Base-by-base conservation (phyloP, 2,797 vertebrate genomes). In the Micropoecilia bifurca region DNA sequence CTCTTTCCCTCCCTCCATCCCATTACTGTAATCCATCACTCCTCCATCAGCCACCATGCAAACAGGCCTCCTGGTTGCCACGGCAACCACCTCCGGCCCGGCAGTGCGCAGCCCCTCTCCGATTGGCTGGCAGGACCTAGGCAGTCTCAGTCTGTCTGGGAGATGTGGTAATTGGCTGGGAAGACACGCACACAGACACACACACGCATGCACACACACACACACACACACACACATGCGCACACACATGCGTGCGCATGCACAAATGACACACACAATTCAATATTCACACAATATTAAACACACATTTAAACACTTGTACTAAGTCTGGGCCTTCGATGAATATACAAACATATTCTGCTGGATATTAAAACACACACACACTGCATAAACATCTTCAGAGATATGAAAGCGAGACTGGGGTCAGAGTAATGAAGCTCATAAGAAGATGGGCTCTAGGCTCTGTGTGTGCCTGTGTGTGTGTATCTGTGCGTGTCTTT, bases 21-120 rank as follows among this genome's bases (percentile, higher is more conserved):
- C 95, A 96, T 96, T 96, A 96, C 95, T 94, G 95, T 96, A 96
- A 96, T 96, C 96, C 95, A 96, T 96, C 96, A 96, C 95, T 93
- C 93, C 93, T 92, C 95, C 95, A 96, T 96, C 96, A 95, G 91
- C 94, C 93, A 92, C 94, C 94, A 96, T 96, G 94, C 95, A 95
- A 96, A 95, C 95, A 96, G 95, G 91, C 90, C 92, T 91, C 85
- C 89, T 91, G 94, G 95, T 97, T 95, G 89, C 95, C 96, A 96
- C 96, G 90, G 95, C 94, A 96, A 97, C 96, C 95, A 94, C 91
- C 93, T 95, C 93, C 83, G 90, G 94, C 94, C 94, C 78, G 89
- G 92, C 93, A 93, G 88, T 94, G 93, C 88, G 92, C 92, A 95
- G 93, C 91, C 88, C 83, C n/a, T 74, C 82, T 94, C 91, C 89